phyloP scores from a whole-genome alignment of 2,888 invertebrate species.

The Pogonocherus hispidulus region DNA sequence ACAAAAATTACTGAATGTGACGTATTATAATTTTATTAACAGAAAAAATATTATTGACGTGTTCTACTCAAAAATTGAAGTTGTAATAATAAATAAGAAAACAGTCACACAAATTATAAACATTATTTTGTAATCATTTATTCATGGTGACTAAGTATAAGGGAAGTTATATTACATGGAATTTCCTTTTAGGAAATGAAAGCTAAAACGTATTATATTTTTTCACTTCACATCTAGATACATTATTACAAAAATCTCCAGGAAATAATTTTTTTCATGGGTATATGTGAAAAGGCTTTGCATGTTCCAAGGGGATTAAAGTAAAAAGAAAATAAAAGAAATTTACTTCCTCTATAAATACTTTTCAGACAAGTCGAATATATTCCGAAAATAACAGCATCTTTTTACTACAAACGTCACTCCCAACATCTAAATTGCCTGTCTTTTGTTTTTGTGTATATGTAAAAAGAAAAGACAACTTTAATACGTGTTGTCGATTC shows the following conservation, averaged over 20 bases:
- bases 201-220: not conserved
- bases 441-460: constrained; percentile 24
- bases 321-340: constrained; percentile 45
- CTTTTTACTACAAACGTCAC: constrained; percentile 23
- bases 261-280: constrained; percentile 8
- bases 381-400: constrained; percentile 47
- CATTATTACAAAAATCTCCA: not conserved
- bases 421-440: constrained; percentile 22
- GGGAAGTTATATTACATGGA: too few relatives aligned
- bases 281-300: constrained; percentile 28
- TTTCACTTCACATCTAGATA: not conserved
- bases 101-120: too few relatives aligned
- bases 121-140: too few relatives aligned
- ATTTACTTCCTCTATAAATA: constrained; percentile 50
- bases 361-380: constrained; percentile 48
- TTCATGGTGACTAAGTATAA: too few relatives aligned
- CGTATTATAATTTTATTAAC: too few relatives aligned
- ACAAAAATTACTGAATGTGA: too few relatives aligned
- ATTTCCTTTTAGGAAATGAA: not conserved
- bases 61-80: too few relatives aligned
- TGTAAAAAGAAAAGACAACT: constrained; percentile 15
- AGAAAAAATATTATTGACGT: too few relatives aligned
- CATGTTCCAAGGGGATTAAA: constrained; percentile 46
- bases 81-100: too few relatives aligned
- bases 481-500: constrained; percentile 20